Evolutionary conservation across 2,113 vertebrate species (phyloP).

Genomic region (Hypocryptadius cinnamomeus): DNA sequence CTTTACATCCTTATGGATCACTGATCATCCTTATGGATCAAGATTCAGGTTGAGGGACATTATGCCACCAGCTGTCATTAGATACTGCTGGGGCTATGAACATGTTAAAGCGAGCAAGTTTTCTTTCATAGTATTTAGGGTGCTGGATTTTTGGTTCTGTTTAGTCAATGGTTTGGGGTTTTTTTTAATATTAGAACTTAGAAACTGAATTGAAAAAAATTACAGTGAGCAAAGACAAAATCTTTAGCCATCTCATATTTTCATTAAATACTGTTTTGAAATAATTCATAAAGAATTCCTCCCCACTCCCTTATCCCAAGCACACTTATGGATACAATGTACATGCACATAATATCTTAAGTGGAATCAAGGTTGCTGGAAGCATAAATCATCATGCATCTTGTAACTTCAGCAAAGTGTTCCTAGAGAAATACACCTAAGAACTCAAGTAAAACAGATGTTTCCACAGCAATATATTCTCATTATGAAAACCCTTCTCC

Average conservation of each 20-base stretch:
- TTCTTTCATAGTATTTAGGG: background rate
- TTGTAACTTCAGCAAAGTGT: constrained; percentile 9
- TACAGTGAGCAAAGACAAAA: background rate
- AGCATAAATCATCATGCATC: constrained; percentile 2
- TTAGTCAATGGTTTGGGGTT: background rate
- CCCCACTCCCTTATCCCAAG: background rate
- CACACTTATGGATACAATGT: background rate
- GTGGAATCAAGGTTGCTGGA: background rate
- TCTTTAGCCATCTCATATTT: background rate
- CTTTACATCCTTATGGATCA: background rate
- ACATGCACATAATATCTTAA: background rate
- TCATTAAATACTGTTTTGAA: background rate
- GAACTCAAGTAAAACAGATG: background rate
- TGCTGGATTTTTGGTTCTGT: background rate
- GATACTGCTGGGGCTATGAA: background rate
- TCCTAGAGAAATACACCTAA: constrained; percentile 1
- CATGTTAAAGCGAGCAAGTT: background rate
- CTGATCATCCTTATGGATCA: background rate
- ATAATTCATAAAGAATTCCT: background rate
- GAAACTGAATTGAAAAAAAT: background rate
- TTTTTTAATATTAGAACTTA: background rate
- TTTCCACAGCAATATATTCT: background rate
- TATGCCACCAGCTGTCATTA: background rate
- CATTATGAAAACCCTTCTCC: background rate
- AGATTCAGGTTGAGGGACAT: background rate